Evolutionary conservation across 2,797 vertebrate genomes (phyloP).

Genomic region (Syngnathus acus): DNA sequence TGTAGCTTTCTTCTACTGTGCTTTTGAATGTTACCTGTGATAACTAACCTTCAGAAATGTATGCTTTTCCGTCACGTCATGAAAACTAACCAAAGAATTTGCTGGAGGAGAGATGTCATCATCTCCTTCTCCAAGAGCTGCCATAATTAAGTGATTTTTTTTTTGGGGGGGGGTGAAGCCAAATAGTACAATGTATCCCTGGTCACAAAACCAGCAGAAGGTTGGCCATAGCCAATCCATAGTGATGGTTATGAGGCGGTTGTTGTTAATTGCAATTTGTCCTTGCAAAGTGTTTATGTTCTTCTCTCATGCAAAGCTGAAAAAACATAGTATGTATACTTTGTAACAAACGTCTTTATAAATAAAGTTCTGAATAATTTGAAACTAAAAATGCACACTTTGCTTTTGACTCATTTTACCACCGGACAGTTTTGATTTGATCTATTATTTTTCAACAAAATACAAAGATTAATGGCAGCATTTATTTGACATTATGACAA

Average conservation of each 20-base stretch:
- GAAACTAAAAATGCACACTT: constrained; percentile 7
- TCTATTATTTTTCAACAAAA: neutral
- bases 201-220: neutral
- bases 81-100: neutral
- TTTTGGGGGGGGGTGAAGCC: neutral
- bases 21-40: neutral
- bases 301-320: constrained; percentile 8
- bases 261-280: constrained; percentile 1
- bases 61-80: neutral
- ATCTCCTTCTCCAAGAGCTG: neutral
- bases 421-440: neutral
- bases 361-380: constrained; percentile 34
- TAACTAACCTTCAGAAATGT: neutral
- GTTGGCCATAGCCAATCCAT: neutral
- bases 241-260: neutral
- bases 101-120: neutral
- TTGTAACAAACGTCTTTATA: constrained; percentile 22
- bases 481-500: neutral
- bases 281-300: constrained; percentile 2
- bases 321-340: neutral
- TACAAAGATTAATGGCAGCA: neutral
- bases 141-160: neutral
- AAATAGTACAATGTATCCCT: neutral
- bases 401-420: neutral
- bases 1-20: neutral